Conservation (phyloP, 2,113 vertebrate species). For the Oreocharis arfaki region DNA sequence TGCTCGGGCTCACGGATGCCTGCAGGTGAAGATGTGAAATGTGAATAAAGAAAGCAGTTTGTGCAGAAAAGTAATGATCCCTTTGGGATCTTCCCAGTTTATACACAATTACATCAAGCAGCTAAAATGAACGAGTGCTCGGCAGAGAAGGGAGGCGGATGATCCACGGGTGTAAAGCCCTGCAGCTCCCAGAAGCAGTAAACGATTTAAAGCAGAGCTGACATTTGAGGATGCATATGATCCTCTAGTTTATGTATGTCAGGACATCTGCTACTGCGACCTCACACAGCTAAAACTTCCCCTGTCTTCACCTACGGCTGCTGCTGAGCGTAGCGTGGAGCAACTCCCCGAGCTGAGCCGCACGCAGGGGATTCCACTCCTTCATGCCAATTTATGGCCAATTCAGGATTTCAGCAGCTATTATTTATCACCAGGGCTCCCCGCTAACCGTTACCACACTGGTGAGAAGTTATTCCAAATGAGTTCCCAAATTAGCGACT, state of each 20-base stretch:
- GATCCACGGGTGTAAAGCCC: background rate
- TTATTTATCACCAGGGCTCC: slow-evolving; percentile 56
- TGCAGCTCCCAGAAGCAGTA: slow-evolving; percentile 22
- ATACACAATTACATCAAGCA: slow-evolving; percentile 43
- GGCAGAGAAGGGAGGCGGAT: background rate
- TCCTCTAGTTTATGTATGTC: background rate
- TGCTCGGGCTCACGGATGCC: background rate
- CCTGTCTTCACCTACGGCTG: background rate
- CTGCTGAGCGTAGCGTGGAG: background rate
- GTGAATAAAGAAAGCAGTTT: slow-evolving; percentile 40
- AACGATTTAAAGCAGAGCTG: background rate
- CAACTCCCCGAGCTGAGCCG: background rate
- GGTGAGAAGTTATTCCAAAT: slow-evolving; percentile 28
- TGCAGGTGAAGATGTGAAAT: slow-evolving; percentile 41
- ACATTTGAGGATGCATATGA: background rate
- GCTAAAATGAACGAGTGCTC: background rate
- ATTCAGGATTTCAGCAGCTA: slow-evolving; percentile 38
- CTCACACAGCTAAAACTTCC: background rate
- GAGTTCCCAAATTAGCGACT: slow-evolving; percentile 39
- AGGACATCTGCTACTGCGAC: slow-evolving; percentile 6
- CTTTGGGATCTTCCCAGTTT: slow-evolving; percentile 45
- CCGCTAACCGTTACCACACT: background rate
- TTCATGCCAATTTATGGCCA: slow-evolving; percentile 34
- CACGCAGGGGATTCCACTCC: background rate
- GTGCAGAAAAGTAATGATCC: slow-evolving; percentile 39